Evolutionary conservation across 2,888 invertebrate genomes (phyloP), one percentile per base, ranked within the genome.

Genomic region (Encarsia formosa): DNA sequence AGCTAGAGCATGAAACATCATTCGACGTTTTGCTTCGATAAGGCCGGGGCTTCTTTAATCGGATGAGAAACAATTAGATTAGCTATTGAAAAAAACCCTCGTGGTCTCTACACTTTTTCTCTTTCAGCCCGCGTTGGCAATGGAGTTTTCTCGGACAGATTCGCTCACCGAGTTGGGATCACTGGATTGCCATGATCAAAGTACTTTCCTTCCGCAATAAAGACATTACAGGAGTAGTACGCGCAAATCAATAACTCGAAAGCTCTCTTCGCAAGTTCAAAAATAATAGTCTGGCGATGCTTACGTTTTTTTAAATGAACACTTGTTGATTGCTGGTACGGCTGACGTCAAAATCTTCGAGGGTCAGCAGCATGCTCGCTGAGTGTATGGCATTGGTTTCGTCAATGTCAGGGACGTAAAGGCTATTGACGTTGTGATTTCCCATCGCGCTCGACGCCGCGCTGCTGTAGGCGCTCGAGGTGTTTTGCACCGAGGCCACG

Each of bases 331-430:
- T 69, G 56, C 73, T 73, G 16, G 72, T 64, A 50, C 70, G 63
- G 60, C 73, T 73, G 45, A 73, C 64, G 47, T 73, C 72, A 44
- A 73, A 73, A 54, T 73, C 73, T 59, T 73, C 73, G 46, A 73
- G 57, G 52, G 66, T 71, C 23, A 73, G 62, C 35, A 73, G 51
- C 64, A 72, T 70, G 54, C 73, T 73, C 23, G 72, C 73, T 11
- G 73, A 73, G 54, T 69, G 68, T 8, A 70, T 53, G 13, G 61
- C 63, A 43, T 67, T 66, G 19, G 63, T 60, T 57, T 65, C 69
- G 41, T 64, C 63, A 23, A 67, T 62, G 54, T 73, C 70, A 24
- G 64, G 62, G 35, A 67, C 60, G 56, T 72, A 73, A 44, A 65
- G 57, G 49, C 61, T 68, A 56, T 67, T 70, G 13, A 59, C 51